A percentile compares a stretch with the other conserved stretches of the same genome.
These are phyloP conservation scores for Pedionomus torquatus DNA, from an alignment of 2,113 vertebrate species.

Conservation along the genomic window DNA sequence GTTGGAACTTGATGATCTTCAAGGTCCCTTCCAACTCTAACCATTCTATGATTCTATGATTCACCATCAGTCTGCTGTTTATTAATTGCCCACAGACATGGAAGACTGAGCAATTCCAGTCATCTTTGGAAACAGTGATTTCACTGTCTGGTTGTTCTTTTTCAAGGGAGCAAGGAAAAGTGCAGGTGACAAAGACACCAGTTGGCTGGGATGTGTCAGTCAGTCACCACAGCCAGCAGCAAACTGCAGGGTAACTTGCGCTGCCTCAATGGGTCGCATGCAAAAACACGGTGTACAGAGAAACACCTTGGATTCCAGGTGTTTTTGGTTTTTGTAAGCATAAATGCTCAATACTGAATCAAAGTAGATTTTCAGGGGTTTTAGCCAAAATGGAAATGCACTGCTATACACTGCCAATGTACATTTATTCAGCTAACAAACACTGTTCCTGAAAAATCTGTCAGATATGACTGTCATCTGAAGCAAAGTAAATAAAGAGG, in stretches of 20 bases:
- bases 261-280: accelerated
- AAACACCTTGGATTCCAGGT: background rate
- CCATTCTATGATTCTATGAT: no score
- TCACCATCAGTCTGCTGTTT: background rate
- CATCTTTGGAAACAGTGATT: background rate
- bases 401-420: background rate
- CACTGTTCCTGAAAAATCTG: background rate
- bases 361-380: background rate
- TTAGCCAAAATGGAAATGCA: constrained; percentile 15
- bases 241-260: background rate
- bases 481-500: constrained; percentile 37
- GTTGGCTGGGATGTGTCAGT: background rate
- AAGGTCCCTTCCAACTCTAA: no score
- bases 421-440: constrained; percentile 38
- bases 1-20: no score
- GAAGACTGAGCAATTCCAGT: background rate
- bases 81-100: background rate
- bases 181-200: background rate
- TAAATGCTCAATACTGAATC: background rate
- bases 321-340: background rate
- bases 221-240: background rate
- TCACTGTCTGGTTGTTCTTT: background rate
- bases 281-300: background rate
- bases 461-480: constrained; percentile 21
- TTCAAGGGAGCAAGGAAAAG: background rate